Evolutionary conservation across 2,888 invertebrate species (phyloP), one percentile per base, ranked within the genome.

Genomic region (Drosophila fungiperda): DNA sequence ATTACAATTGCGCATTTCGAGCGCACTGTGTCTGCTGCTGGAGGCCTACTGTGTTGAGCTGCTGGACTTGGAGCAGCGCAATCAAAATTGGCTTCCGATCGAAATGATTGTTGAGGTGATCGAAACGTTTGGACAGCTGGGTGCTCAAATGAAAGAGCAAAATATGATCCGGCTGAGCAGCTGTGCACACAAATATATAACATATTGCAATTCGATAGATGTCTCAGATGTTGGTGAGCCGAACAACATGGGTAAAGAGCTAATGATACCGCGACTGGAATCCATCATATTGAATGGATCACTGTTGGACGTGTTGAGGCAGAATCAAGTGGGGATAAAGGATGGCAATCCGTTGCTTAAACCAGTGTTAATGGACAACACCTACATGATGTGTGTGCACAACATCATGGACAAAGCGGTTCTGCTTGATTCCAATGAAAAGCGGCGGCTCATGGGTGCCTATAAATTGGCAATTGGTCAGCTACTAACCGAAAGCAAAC

Each of bases 251-350:
- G 48, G 50, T 12, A 64, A 55, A 0, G 0, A 73, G n/a, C 74
- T 87, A 8, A 72, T 74, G 12, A 68, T 86, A 15, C 82, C 89
- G 4, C 91, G 93, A 4, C 68, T 92, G 0, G 80, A 91, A 29
- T 89, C 91, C 15, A 49, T 92, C 4, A 65, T 90, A 0, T 67
- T 89, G 4, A 81, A 84, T 38, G 90, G 80, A 9, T 66, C 89
- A 5, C 65, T 92, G 52, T 77, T 88, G 40, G 80, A 89, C 33
- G 59, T 75, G 1, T 26, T 73, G 0, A 15, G 35, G 5, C 60
- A 75, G 4, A 83, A 66, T 7, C 33, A 26, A 7, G 2, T 0
- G 0, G 5, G 0, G 26, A 5, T 26, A 26, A 26, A 26, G 26
- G 3, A 33, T 0, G 60, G 53, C 0, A 61, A 36, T 0, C 0